These are phyloP conservation scores for Lagopus leucura DNA, from an alignment of 2,113 vertebrate species.

Conservation along the genomic window DNA sequence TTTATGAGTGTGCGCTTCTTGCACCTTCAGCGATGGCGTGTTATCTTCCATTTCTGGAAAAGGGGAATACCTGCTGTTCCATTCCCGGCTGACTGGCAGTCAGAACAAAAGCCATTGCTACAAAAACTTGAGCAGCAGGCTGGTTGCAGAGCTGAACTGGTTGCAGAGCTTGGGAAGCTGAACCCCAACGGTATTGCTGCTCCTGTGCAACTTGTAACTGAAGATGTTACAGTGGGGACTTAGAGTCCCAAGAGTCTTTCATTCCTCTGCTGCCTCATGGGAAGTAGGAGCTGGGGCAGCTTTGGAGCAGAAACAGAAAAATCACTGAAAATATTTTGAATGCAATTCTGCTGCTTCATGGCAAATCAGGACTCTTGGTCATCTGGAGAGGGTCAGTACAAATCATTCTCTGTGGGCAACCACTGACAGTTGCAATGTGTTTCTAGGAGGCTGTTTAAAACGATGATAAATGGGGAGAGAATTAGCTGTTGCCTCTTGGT, in stretches of 20 bases:
- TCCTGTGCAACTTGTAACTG: not conserved
- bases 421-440: not conserved
- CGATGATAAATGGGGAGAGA: not conserved
- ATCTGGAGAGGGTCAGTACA: not conserved
- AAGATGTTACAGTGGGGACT: not conserved
- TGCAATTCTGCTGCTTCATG: not conserved
- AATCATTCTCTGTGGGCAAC: not conserved
- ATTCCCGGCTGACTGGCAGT: not conserved
- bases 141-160: not conserved
- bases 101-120: not conserved
- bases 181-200: not conserved
- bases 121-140: not conserved
- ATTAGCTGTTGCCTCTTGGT: not conserved
- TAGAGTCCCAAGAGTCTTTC: not conserved
- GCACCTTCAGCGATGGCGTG: constrained; percentile 36
- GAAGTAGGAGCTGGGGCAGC: not conserved
- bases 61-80: not conserved
- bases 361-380: not conserved
- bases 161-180: not conserved
- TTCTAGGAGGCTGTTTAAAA: not conserved
- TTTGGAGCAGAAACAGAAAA: not conserved
- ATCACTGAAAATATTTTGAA: not conserved
- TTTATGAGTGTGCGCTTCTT: constrained; percentile 63
- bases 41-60: not conserved
- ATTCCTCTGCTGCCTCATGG: not conserved